Evolutionary conservation across 2,888 invertebrate genomes (phyloP), one percentile per base, ranked within the genome.

Genomic region (Drosophila nigricruria): DNA sequence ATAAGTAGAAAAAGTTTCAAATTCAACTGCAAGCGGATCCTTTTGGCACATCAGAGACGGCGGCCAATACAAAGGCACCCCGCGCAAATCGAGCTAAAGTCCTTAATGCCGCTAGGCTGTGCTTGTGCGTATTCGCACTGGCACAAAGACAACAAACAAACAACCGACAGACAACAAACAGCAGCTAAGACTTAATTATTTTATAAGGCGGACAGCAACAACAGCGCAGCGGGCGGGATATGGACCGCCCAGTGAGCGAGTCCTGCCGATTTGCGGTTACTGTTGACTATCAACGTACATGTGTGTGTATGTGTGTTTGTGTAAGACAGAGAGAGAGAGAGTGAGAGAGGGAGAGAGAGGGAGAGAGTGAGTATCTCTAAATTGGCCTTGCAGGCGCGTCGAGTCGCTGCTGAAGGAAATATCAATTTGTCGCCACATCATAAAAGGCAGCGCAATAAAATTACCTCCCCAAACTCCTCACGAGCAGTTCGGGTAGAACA

Each of bases 361-460:
- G 45, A 9, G 47, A 10, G 27, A n/a, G 63, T 43, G 54, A 58
- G 61, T 63, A 45, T 78, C 70, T 70, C 85, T 87, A 88, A 90
- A 87, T 87, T 87, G 90, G 85, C 90, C 79, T 73, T 73, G 77
- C 78, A 49, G 70, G 56, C 74, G 54, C 52, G 53, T 68, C 57
- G 47, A 62, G 52, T 68, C 64, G 56, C 58, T 32, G 70, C 59
- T 61, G 57, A 78, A 77, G 77, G 79, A 87, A 88, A 90, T 90
- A 90, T 88, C 91, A 91, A 90, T 86, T 91, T 91, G 89, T 89
- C 88, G 88, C 84, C 82, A 82, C 81, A 82, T 86, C 88, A 86
- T 87, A 91, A 91, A 90, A 90, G 90, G 82, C 81, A 85, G 66
- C 73, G 78, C 91, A 91, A 91, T 91, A 90, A 91, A 91, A 90